Evolutionary conservation across 2,888 invertebrate genomes (phyloP), one percentile per base, ranked within the genome.

Genomic region (Cantharis flavilabris): DNA sequence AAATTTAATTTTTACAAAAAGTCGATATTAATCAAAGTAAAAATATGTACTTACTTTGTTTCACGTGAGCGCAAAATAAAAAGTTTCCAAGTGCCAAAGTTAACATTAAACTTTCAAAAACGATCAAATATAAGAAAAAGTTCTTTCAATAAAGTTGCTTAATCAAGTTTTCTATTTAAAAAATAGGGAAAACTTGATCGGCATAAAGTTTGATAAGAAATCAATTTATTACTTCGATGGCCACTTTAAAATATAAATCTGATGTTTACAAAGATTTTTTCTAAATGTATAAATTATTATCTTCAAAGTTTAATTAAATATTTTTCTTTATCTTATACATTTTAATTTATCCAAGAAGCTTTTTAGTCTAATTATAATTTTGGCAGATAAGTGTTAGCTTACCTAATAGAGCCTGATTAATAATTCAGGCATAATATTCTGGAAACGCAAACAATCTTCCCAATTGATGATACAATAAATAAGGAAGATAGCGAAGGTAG

Each of bases 71-170:
- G 49, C 7, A n/a, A 49, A 49, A 49, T 49, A 49, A 49, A 49
- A 49, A 49, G n/a, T 82, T 79, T 79, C 79, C 78, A 80, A 82
- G 81, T 78, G 80, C 75, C 79, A 76, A 74, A 78, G 80, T 77
- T 75, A 77, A 79, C 79, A 81, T 77, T 83, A 83, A 83, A 82
- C 80, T 81, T 83, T 80, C 81, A 81, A 82, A 82, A 80, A 80
- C 81, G 80, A 78, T 80, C 76, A 76, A 79, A 72, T 70, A 76
- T 76, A 71, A 77, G 76, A 65, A 73, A 76, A 79, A 79, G 71
- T 76, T 70, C 78, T 79, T 79, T 73, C 72, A 76, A 76, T 76
- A 65, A 62, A 74, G 76, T 78, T 73, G 72, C 76, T 73, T 69
- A 69, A 69, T 69, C 49, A 49, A 49, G 49, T 69, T 71, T 76